Evolutionary conservation across 2,113 vertebrate species (phyloP).

Genomic region (Chaenogobius annularis): DNA sequence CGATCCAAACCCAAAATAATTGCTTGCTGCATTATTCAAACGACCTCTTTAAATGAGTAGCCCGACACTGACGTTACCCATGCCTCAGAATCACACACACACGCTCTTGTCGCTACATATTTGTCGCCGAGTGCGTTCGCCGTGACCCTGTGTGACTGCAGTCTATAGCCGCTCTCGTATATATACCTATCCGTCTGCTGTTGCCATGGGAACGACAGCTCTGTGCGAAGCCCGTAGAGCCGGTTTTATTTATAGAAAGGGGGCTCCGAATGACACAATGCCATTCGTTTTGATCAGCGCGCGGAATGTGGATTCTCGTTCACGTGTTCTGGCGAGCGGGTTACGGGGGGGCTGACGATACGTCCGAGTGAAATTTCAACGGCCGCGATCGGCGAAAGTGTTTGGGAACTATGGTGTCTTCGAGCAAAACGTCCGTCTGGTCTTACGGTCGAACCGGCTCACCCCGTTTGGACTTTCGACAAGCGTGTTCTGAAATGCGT

Average conservation of each 20-base stretch:
- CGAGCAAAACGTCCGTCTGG: too few relatives aligned
- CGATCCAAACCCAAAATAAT: too few relatives aligned
- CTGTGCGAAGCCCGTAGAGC: not conserved
- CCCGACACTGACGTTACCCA: too few relatives aligned
- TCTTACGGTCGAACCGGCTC: too few relatives aligned
- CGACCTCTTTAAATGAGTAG: too few relatives aligned
- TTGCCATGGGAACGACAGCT: slow-evolving; percentile 8
- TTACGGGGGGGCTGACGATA: not conserved
- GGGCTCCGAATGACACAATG: not conserved
- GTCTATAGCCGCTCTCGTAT: not conserved
- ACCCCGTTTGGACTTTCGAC: too few relatives aligned
- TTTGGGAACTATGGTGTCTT: not conserved
- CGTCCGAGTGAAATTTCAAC: not conserved
- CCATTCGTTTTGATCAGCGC: not conserved
- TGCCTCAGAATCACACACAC: too few relatives aligned
- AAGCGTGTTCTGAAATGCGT: too few relatives aligned
- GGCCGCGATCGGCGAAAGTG: not conserved
- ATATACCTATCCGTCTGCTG: not conserved
- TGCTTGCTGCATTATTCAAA: too few relatives aligned
- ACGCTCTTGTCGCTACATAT: not conserved
- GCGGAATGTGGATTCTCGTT: not conserved
- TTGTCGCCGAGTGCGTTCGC: not conserved
- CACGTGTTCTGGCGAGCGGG: not conserved
- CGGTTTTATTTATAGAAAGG: slow-evolving; percentile 9
- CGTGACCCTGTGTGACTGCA: not conserved